Evolutionary conservation across 2,888 invertebrate species (phyloP).

Genomic region (Eumacrocentrus americanus): DNA sequence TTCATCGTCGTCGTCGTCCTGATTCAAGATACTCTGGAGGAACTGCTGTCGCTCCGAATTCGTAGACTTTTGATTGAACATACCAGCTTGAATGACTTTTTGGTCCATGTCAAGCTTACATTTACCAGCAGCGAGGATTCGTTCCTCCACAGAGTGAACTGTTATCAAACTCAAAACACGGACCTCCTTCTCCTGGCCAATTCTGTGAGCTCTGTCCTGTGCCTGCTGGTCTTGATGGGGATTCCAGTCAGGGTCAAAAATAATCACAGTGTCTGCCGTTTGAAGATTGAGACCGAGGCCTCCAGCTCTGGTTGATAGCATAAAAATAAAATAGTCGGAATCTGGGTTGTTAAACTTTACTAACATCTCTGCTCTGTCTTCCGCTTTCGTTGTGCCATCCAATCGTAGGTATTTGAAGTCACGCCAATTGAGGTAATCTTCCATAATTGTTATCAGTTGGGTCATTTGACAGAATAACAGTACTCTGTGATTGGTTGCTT

Average conservation of each 20-base stretch:
- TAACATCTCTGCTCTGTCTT: constrained; percentile 94
- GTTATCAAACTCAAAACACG: constrained; percentile 97
- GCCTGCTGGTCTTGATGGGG: constrained; percentile 99
- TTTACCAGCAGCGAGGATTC: constrained; percentile 95
- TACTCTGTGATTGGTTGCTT: constrained; percentile 89
- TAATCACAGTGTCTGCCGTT: constrained; percentile 97
- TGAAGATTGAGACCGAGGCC: constrained; percentile 98
- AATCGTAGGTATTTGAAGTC: constrained; percentile 89
- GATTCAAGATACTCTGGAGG: constrained; percentile 91
- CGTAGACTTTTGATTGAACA: constrained; percentile 99
- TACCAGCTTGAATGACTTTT: constrained; percentile 99
- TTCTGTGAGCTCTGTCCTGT: constrained; percentile 99
- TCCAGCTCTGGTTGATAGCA: constrained; percentile 96
- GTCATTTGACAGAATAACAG: constrained; percentile 99
- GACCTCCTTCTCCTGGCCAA: constrained; percentile 98
- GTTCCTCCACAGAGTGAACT: constrained; percentile 98
- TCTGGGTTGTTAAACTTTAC: constrained; percentile 88
- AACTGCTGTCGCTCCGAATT: constrained; percentile 96
- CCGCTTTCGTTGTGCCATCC: constrained; percentile 98
- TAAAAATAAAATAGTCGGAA: constrained; percentile 93
- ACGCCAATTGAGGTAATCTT: constrained; percentile 94
- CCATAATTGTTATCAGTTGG: constrained; percentile 97
- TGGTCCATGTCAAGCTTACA: constrained; percentile 99
- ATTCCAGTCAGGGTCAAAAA: constrained; percentile 99
- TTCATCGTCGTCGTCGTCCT: constrained; percentile 95